A percentile compares a stretch with the other conserved stretches of the same genome.
Conservation (phyloP, 2,113 vertebrate genomes). For the Pandion haliaetus region DNA sequence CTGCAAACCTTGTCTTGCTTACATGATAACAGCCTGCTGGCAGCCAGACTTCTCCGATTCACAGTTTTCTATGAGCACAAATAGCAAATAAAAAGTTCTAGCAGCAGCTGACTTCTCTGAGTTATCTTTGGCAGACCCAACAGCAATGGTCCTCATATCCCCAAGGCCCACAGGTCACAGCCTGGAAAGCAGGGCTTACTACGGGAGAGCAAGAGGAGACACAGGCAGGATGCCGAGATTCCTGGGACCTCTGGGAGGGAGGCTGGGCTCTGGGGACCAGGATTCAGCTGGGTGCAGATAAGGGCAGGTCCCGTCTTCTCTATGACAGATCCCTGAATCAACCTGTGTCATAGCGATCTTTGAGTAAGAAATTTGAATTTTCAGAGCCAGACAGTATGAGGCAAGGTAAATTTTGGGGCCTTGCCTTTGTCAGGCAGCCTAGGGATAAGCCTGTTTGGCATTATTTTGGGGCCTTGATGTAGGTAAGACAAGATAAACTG, state of each 20-base stretch:
- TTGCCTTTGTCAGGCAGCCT: neutral
- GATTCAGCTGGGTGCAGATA: neutral
- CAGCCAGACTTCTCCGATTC: neutral
- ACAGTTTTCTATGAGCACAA: neutral
- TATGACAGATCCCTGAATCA: neutral
- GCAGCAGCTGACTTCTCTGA: neutral
- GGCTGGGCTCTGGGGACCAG: neutral
- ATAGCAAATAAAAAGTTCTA: neutral
- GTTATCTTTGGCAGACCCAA: neutral
- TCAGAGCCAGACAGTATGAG: neutral
- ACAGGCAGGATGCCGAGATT: neutral
- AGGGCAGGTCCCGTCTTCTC: neutral
- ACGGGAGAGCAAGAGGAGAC: neutral
- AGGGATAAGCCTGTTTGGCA: neutral
- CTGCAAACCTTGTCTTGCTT: neutral
- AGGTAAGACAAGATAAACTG: neutral
- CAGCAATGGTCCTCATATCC: neutral
- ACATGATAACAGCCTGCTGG: neutral
- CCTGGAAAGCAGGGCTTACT: neutral
- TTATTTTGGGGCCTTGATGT: neutral
- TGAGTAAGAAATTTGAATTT: neutral
- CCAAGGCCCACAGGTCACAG: neutral
- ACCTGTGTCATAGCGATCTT: rapidly evolving
- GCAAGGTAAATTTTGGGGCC: neutral
- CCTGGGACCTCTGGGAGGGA: neutral